These are phyloP conservation scores for Tetragonisca angustula DNA, from an alignment of 2,888 invertebrate species.

Conservation along the genomic window DNA sequence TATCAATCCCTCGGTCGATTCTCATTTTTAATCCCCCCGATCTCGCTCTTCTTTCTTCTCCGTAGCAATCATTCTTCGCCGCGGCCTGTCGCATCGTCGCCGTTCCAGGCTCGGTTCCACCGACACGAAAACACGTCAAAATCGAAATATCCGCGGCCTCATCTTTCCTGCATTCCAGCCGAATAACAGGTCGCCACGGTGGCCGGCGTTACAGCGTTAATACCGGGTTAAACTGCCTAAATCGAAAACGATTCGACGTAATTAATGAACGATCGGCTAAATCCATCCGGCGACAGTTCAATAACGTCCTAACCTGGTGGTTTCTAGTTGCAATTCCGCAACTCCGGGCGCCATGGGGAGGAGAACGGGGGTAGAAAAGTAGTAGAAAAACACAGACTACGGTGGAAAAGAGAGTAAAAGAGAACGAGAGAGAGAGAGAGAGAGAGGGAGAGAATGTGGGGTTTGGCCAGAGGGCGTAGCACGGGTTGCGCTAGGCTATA, in stretches of 20 bases:
- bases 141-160: background rate
- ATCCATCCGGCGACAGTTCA: slow-evolving; percentile 72
- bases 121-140: background rate
- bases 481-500: slow-evolving; percentile 73
- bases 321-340: slow-evolving; percentile 53
- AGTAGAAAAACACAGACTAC: background rate
- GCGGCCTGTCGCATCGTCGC: background rate
- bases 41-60: background rate
- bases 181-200: background rate
- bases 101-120: background rate
- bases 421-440: background rate
- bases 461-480: slow-evolving; percentile 70
- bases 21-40: background rate
- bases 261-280: slow-evolving; percentile 79
- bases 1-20: background rate
- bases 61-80: no score
- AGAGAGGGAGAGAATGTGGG: slow-evolving; percentile 45
- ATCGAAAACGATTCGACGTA: slow-evolving; percentile 49
- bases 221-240: slow-evolving; percentile 21
- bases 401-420: background rate
- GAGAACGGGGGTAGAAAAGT: background rate
- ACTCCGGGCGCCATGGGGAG: slow-evolving; percentile 29
- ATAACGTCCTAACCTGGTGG: slow-evolving; percentile 58
- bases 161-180: background rate
- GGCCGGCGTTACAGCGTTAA: background rate